Conservation (phyloP, 2,113 vertebrate species). For the Oryzias celebensis region DNA sequence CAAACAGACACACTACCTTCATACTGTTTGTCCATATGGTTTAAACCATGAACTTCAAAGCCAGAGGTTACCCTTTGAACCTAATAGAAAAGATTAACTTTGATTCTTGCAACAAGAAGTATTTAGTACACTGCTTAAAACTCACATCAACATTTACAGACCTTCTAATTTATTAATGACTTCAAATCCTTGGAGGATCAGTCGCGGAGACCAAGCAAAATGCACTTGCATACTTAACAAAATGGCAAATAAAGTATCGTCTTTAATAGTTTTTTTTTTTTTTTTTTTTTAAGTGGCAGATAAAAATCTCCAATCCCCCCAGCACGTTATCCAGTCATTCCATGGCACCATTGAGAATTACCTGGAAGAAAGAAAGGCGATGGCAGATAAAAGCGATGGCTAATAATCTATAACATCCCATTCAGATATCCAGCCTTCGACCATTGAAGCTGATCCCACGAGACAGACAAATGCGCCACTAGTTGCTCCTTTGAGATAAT, state of each 20-base stretch:
- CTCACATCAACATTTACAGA: no score
- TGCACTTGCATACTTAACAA: not conserved
- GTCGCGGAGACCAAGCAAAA: no score
- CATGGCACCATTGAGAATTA: not conserved
- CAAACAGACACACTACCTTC: constrained; percentile 30
- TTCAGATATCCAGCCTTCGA: constrained; percentile 25
- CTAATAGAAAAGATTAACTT: not conserved
- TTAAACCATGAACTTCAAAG: constrained; percentile 15
- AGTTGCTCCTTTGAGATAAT: constrained; percentile 71
- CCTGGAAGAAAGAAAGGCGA: constrained; percentile 12
- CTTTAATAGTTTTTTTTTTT: not conserved
- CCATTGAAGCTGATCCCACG: constrained; percentile 32
- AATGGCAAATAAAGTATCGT: not conserved
- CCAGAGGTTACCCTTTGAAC: constrained; percentile 9
- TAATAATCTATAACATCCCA: constrained; percentile 37
- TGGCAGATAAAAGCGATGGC: constrained; percentile 18
- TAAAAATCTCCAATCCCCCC: not conserved
- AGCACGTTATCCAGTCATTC: not conserved
- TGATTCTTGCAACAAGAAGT: not conserved
- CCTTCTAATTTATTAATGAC: no score
- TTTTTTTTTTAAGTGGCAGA: not conserved
- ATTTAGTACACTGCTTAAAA: no score
- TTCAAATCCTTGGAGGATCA: no score
- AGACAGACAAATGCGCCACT: constrained; percentile 52
- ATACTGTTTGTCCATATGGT: constrained; percentile 46